phyloP scores from a whole-genome alignment of 2,797 vertebrate genomes.

The Myotis pilosus region DNA sequence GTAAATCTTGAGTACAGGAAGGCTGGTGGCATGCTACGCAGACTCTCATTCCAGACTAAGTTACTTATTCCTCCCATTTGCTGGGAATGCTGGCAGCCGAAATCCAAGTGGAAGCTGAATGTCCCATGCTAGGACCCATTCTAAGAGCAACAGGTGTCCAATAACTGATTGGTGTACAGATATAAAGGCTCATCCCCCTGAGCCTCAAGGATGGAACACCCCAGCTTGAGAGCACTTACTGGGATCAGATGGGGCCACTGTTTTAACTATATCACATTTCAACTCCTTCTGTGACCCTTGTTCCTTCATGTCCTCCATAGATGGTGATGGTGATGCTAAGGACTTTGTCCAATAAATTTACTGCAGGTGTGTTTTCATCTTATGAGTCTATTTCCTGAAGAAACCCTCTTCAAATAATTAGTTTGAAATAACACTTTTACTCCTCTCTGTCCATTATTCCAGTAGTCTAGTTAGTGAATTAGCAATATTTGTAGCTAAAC shows the following conservation, averaged over 20 bases:
- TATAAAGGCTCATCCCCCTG: background rate
- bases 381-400: background rate
- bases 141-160: background rate
- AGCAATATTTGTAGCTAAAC: background rate
- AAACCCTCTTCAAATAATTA: background rate
- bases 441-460: background rate
- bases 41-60: background rate
- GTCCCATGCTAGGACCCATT: background rate
- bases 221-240: fast-evolving
- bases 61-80: background rate
- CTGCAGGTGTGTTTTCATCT: background rate
- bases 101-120: background rate
- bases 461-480: background rate
- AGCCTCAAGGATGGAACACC: background rate
- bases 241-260: fast-evolving
- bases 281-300: background rate
- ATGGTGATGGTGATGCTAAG: background rate
- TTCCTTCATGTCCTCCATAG: background rate
- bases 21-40: background rate
- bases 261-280: background rate
- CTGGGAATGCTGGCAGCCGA: background rate
- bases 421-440: background rate
- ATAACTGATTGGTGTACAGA: background rate
- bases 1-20: background rate
- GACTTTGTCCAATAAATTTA: background rate